Base-by-base conservation (phyloP, 2,888 invertebrate species). In the Aspidapion aeneum region DNA sequence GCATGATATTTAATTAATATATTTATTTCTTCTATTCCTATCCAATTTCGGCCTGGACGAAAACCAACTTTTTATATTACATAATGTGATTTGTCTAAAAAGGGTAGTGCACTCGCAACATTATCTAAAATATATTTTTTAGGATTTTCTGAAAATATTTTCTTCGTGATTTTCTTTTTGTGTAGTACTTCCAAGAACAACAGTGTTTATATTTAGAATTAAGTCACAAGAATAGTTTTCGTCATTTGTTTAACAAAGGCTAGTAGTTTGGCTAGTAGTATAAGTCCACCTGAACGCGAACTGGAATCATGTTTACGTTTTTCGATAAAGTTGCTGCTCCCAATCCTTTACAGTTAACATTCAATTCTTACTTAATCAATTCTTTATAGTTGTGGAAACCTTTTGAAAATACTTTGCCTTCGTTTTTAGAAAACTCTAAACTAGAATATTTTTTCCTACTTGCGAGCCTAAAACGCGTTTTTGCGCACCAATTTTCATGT, bases 341-440 rank as follows among this genome's bases (percentile, higher is more conserved):
- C 0, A 94, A 73, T 1, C 92, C 94, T 1, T 87, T 83, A 70
- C 94, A 94, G 76, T 94, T 94, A 54, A 94, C 83, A n/a, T 94
- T 81, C 0, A 91, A 82, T 74, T 92, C 88, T 72, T 77, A 78
- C 17, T 73, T 71, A 0, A 78, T 70, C 18, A 77, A 61, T 35
- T 84, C 80, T 2, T 85, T 75, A 0, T 89, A 74, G 58, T 82
- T 76, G 12, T 83, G 79, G 2, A 91, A 77, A 69, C 82, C 84
- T 65, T 73, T 76, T 19, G 77, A 75, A 7, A 80, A 69, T 17
- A 88, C 72, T 60, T 74, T 75, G 0, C 93, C 94, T 2, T 89
- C 87, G 1, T 81, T 80, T 1, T 77, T 73, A 59, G 77, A 66
- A 72, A 92, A 91, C 71, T 84, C 82, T n/a, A n/a, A n/a, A n/a